phyloP scores from a whole-genome alignment of 2,797 vertebrate genomes.

The Centroberyx gerrardi region DNA sequence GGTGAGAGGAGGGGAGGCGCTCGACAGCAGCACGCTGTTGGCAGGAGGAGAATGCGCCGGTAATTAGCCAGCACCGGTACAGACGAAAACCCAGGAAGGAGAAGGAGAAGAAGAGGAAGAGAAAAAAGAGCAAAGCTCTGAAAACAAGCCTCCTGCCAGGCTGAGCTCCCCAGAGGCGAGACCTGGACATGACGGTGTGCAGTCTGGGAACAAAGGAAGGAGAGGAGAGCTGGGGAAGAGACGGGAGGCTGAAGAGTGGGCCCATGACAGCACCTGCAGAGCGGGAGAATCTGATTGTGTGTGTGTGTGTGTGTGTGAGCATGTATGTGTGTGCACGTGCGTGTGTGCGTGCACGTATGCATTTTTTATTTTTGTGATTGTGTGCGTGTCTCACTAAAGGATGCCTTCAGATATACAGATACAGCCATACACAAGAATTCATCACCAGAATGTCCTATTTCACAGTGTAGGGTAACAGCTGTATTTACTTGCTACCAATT shows the following conservation, averaged over 20 bases:
- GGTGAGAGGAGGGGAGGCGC: constrained; percentile 37
- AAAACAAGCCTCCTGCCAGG: constrained; percentile 85
- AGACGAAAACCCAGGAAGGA: constrained; percentile 77
- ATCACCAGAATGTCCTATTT: constrained; percentile 41
- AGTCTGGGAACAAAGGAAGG: constrained; percentile 84
- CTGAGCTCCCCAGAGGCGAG: constrained; percentile 80
- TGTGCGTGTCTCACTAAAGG: constrained; percentile 53
- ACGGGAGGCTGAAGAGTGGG: constrained; percentile 77
- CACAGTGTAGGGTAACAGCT: constrained; percentile 23
- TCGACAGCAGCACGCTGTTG: constrained; percentile 79
- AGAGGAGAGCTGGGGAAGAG: constrained; percentile 73
- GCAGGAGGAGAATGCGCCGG: constrained; percentile 84
- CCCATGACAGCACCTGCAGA: constrained; percentile 82
- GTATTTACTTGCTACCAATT: constrained; percentile 46
- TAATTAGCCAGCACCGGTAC: constrained; percentile 88
- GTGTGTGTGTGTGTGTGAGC: constrained; percentile 34
- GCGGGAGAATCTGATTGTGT: constrained; percentile 65
- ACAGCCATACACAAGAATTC: constrained; percentile 26
- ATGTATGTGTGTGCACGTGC: constrained; percentile 35
- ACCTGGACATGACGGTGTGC: constrained; percentile 85
- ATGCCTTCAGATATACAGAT: constrained; percentile 66
- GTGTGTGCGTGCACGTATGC: constrained; percentile 51
- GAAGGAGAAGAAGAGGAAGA: constrained; percentile 67
- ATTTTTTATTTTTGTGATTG: constrained; percentile 63
- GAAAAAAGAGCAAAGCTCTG: constrained; percentile 75